Evolutionary conservation across 2,888 invertebrate genomes (phyloP).

Genomic region (Meiosimyza platycephala): DNA sequence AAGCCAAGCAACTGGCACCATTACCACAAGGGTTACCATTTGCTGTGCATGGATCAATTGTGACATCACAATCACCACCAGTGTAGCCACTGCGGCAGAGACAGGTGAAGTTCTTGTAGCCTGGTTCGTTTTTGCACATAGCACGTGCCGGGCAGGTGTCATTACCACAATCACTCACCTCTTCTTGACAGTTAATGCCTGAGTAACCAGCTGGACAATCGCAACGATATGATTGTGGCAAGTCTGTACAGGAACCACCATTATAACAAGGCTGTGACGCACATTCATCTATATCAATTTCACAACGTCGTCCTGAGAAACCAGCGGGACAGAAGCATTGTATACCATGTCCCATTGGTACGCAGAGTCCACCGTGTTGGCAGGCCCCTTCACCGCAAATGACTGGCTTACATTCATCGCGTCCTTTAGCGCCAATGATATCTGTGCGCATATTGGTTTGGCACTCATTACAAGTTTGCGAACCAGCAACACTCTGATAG

Average conservation of each 20-base stretch:
- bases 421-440: conserved; percentile 79
- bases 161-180: conserved; percentile 86
- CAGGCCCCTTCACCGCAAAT: conserved; percentile 90
- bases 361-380: conserved; percentile 90
- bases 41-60: conserved; percentile 90
- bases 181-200: conserved; percentile 95
- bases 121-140: conserved; percentile 96
- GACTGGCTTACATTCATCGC: conserved; percentile 88
- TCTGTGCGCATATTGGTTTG: conserved; percentile 91
- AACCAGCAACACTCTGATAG: conserved; percentile 88
- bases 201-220: conserved; percentile 88
- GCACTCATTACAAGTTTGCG: conserved; percentile 89
- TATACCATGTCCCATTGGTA: conserved; percentile 88
- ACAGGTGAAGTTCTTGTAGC: conserved; percentile 89
- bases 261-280: conserved; percentile 94
- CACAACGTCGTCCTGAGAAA: conserved; percentile 92
- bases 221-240: conserved; percentile 92
- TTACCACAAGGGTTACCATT: conserved; percentile 92
- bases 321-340: conserved; percentile 96
- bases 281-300: conserved; percentile 95
- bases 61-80: conserved; percentile 90
- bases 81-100: conserved; percentile 95
- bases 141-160: conserved; percentile 95
- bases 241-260: conserved; percentile 90
- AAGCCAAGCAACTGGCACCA: conserved; percentile 87